Base-by-base conservation (phyloP, 2,113 vertebrate species). In the Alces alces region DNA sequence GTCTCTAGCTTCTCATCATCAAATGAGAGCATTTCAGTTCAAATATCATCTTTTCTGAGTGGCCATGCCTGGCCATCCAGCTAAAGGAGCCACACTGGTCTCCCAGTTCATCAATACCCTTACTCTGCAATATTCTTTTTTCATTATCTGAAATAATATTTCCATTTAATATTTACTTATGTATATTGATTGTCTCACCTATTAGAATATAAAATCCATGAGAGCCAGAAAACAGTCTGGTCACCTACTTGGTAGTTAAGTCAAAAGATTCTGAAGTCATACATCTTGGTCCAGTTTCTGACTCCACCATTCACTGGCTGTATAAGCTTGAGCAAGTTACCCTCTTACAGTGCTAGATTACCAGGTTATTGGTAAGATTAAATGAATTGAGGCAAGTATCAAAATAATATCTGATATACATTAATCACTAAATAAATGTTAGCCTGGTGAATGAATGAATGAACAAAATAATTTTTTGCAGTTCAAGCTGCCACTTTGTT, bases 361-460 rank as follows among this genome's bases (percentile, higher is more conserved):
- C 82, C 50, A 92, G 39, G n/a, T 79, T 80, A 70, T 78, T 82
- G 21, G n/a, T 52, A 95, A 33, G 11, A 94, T 94, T 95, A 89
- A 95, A 83, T 96, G 28, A 86, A 30, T 82, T 61, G 36, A 91
- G 78, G 3, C 39, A 83, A 94, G 27, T 84, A 5, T 79, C 94
- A 76, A 50, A 97, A 96, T 91, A 64, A 21, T 96, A 28, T 50
- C 83, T 92, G 28, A 61, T 50, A 82, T 28, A 78, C 78, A 27
- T 33, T 80, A 79, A 85, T 61, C 28, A 60, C 33, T 85, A 39
- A 66, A 47, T 96, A 93, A 96, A 96, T 89, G 30, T 60, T 95
- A 92, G 30, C 21, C 25, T 91, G 19, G 30, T 86, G 47, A 78
- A 96, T 39, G 45, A 88, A 84, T 27, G 6, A 95, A 50, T 39